These are phyloP conservation scores for Machimus rusticus DNA, from an alignment of 2,888 invertebrate species.

Conservation along the genomic window DNA sequence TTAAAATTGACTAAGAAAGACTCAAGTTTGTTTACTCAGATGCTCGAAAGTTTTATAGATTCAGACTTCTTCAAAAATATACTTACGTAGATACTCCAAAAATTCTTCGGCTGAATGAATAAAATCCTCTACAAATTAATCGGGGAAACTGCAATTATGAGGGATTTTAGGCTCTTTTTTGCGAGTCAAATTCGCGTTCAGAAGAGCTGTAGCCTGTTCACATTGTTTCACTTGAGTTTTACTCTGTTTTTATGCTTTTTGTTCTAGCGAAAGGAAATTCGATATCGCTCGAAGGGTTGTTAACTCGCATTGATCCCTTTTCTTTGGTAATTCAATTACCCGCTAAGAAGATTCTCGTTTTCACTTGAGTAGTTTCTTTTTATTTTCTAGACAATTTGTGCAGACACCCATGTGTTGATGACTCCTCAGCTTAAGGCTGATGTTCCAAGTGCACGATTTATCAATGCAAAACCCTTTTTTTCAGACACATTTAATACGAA, in stretches of 20 bases:
- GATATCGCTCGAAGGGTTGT: not conserved
- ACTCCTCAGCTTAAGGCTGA: not conserved
- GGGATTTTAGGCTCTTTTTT: not conserved
- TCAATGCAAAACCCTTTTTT: not conserved
- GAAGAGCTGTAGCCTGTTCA: not conserved
- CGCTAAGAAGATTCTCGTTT: not conserved
- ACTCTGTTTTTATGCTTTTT: not conserved
- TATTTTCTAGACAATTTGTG: not conserved
- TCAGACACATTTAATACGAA: not conserved
- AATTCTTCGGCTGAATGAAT: not conserved
- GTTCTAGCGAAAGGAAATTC: not conserved
- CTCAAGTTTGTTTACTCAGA: not conserved
- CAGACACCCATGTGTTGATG: not conserved
- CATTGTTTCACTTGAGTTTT: not conserved
- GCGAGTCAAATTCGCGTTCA: not conserved
- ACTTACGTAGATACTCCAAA: not conserved
- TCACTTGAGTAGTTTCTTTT: not conserved
- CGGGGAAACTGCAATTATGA: not conserved
- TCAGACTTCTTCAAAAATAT: not conserved
- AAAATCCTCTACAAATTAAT: not conserved
- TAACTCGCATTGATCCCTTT: not conserved
- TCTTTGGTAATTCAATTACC: not conserved
- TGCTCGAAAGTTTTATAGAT: not conserved
- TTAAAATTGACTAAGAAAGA: not conserved
- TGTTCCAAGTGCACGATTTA: not conserved